Evolutionary conservation across 2,888 invertebrate species (phyloP), one percentile per base, ranked within the genome.

Genomic region (Dryadula phaetusa): DNA sequence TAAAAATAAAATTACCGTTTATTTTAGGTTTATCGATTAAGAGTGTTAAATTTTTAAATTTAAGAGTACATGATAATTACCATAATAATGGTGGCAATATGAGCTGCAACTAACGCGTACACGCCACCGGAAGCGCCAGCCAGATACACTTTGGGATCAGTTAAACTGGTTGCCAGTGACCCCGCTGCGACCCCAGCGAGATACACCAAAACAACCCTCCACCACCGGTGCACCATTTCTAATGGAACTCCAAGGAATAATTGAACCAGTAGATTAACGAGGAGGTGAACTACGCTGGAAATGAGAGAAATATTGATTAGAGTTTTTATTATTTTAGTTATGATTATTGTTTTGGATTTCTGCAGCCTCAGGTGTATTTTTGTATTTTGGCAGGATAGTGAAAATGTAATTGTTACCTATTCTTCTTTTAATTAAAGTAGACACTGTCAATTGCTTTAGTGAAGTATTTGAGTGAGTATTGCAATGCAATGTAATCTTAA

Each of bases 61-160:
- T 7, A n/a, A n/a, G 28, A n/a, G 14, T 8, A 28, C 5, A 7
- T 44, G 10, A 10, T 20, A 20, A 88, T 88, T 80, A 96, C 96
- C 95, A 98, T 96, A 63, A 98, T 95, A 66, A 99, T 97, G 42
- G 97, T 97, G 2, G 98, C 97, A 62, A 99, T 94, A 81, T 99
- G 99, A 0, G 98, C 99, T 0, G 98, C 96, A 54, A 99, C 96
- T 12, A 99, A 86, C 0, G 99, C 98, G 81, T 99, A 99, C 6
- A 98, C 98, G 0, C 99, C 99, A 0, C 98, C 99, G 34, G 98
- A 98, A 8, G 99, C 99, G 0, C 99, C 99, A 0, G 98, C 98
- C 60, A 99, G 90, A 79, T 94, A 96, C 18, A 97, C 96, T 44
- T 86, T 85, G 0, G 97, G 97, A 85, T 96, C 97, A 0, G 95